Base-by-base conservation (phyloP, 2,797 vertebrate genomes). In the Nannoperca obscura region DNA sequence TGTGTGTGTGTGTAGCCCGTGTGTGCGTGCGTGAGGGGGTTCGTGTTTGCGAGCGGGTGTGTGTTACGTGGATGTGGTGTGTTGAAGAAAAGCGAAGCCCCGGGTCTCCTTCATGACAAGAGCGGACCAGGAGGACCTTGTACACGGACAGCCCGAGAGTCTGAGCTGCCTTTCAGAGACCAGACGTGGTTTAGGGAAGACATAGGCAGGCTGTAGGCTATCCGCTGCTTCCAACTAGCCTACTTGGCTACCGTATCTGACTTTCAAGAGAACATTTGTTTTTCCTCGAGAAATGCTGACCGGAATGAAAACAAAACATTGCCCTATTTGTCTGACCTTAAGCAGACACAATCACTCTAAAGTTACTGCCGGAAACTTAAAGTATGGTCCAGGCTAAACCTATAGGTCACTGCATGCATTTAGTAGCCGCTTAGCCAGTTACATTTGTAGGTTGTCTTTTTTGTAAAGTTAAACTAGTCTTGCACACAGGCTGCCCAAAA, bases 31-130 rank as follows among this genome's bases (percentile, higher is more conserved):
- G 59, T 55, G 61, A 24, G 40, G 72, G 72, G 70, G 80, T 49
- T 80, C 15, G 80, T 76, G 86, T 79, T 71, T 71, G 85, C 65
- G 88, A 71, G 88, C 57, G 83, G 69, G 87, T 81, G 90, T 81
- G 86, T 85, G 84, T 86, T 82, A 44, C 69, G 62, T 87, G 91
- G 81, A 86, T 88, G 91, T 82, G 78, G 86, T 85, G 88, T 86
- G 91, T 90, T 86, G 85, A 87, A 87, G 66, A 79, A 89, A 92
- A 91, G 89, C 92, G 88, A 90, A 93, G 91, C 94, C 90, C 93
- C 91, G 92, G 94, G 92, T 90, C 94, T 93, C 93, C 95, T 93
- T 83, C 94, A 83, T 94, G 94, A 94, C 95, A 91, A 81, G 85
- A 92, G 89, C 94, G 92, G 94, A 91, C 92, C 90, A 88, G 89